These are phyloP conservation scores for Tylochromis polylepis DNA, from an alignment of 2,113 vertebrate genomes.

Conservation along the genomic window DNA sequence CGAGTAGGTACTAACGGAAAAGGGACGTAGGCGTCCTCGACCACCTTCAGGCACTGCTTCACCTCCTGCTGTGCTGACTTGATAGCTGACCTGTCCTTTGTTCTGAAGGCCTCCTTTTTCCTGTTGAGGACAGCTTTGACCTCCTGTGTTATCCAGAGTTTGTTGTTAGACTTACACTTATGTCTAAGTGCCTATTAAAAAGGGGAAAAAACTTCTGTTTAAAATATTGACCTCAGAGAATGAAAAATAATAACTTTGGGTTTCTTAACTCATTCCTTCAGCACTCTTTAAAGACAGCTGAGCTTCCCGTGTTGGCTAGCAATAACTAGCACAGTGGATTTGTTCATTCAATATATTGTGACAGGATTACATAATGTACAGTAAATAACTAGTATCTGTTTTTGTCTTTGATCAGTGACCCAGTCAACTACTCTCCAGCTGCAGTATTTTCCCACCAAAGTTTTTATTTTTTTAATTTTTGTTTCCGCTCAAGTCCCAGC, in stretches of 20 bases:
- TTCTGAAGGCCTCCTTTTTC: not conserved
- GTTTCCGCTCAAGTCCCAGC: not conserved
- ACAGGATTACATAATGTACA: not conserved
- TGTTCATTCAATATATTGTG: not conserved
- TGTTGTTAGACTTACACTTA: not conserved
- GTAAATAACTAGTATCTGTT: not conserved
- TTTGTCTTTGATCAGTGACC: not conserved
- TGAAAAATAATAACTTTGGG: not conserved
- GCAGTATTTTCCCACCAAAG: slow-evolving; percentile 20
- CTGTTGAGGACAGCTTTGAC: not conserved
- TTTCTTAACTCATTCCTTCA: not conserved
- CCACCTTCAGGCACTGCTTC: not conserved
- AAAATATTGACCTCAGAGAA: not conserved
- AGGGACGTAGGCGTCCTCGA: fast-evolving
- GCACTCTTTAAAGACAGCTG: not conserved
- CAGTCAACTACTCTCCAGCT: not conserved
- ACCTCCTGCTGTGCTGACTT: not conserved
- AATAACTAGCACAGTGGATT: not conserved
- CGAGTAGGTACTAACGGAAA: not conserved
- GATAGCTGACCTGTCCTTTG: not conserved
- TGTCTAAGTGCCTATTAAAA: not conserved
- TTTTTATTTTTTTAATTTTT: not conserved
- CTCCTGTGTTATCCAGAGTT: not conserved
- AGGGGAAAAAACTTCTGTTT: not conserved
- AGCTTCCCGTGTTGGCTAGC: not conserved